phyloP scores from a whole-genome alignment of 2,797 vertebrate genomes.

The Neomorphus geoffroyi region DNA sequence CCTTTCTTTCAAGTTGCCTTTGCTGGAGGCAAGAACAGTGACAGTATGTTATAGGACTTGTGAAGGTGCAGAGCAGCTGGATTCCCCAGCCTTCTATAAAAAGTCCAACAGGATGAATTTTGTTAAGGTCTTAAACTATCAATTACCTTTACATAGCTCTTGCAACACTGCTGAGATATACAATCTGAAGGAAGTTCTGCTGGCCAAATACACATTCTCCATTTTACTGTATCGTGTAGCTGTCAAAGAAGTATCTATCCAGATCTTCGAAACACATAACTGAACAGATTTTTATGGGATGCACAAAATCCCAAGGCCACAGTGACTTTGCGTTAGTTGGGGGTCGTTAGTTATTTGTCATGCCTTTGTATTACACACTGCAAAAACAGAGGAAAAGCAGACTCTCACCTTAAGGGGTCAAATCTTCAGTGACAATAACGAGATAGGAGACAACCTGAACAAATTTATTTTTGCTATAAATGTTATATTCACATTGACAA shows the following conservation, averaged over 20 bases:
- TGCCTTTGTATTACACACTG: not conserved
- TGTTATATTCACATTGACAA: not conserved
- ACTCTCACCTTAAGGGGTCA: not conserved
- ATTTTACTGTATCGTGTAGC: not conserved
- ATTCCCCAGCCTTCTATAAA: slow-evolving; percentile 48
- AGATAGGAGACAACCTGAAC: not conserved
- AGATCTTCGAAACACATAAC: not conserved
- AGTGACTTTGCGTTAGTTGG: not conserved
- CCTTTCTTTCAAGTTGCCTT: slow-evolving; percentile 59
- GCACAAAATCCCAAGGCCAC: slow-evolving; percentile 49
- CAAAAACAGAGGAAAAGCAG: not conserved
- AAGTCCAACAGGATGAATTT: slow-evolving; percentile 60
- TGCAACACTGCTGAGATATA: slow-evolving; percentile 17
- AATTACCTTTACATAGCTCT: slow-evolving; percentile 53
- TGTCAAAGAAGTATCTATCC: slow-evolving; percentile 30
- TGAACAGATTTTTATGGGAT: slow-evolving; percentile 11
- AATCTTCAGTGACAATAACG: not conserved
- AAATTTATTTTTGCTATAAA: not conserved
- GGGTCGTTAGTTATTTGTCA: slow-evolving; percentile 31
- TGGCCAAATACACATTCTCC: slow-evolving; percentile 25
- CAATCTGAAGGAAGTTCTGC: slow-evolving; percentile 28
- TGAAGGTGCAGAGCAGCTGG: slow-evolving; percentile 45
- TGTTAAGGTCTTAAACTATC: slow-evolving; percentile 47
- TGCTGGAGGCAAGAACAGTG: slow-evolving; percentile 54
- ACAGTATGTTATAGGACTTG: slow-evolving; percentile 37